Percentiles rank a stretch among this genome's conserved stretches.
Evolutionary conservation across 2,113 vertebrate genomes (phyloP).

Genomic region (Heterotis niloticus): DNA sequence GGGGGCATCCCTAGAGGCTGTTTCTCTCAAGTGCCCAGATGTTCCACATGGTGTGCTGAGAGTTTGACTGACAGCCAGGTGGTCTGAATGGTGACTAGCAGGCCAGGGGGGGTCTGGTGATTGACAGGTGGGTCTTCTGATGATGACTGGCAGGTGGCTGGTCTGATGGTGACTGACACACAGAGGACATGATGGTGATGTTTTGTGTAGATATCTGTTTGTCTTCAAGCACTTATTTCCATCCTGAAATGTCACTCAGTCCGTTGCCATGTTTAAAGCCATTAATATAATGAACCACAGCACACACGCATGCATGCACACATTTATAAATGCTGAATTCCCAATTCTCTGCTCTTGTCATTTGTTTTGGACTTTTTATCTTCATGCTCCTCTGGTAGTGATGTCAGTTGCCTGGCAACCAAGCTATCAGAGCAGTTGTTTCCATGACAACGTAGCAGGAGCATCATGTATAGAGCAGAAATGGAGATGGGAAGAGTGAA

Average conservation of each 20-base stretch:
- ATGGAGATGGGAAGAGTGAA: slow-evolving; percentile 19
- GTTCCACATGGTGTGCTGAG: too few species aligned
- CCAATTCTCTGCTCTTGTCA: slow-evolving; percentile 13
- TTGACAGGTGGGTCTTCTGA: too few species aligned
- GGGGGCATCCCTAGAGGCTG: too few species aligned
- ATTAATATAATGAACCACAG: not conserved
- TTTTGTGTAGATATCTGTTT: not conserved
- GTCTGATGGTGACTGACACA: not conserved
- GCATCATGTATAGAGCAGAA: slow-evolving; percentile 30
- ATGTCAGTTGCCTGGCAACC: slow-evolving; percentile 77
- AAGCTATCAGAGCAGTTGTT: slow-evolving; percentile 71
- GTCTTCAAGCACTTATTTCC: not conserved
- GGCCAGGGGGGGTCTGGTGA: too few species aligned
- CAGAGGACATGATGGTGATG: not conserved
- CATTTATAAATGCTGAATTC: slow-evolving; percentile 21
- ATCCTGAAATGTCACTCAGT: not conserved
- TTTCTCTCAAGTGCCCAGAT: too few species aligned
- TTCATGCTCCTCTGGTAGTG: slow-evolving; percentile 70
- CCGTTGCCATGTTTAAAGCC: not conserved
- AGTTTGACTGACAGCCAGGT: too few species aligned
- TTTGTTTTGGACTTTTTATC: slow-evolving; percentile 70
- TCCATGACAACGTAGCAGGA: slow-evolving; percentile 27
- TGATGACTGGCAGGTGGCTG: too few species aligned
- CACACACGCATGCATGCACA: slow-evolving; percentile 3
- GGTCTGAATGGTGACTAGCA: too few species aligned